Percentiles rank a stretch among this genome's conserved stretches.
Evolutionary conservation across 2,888 invertebrate genomes (phyloP).

Genomic region (Creontiades dilutus): DNA sequence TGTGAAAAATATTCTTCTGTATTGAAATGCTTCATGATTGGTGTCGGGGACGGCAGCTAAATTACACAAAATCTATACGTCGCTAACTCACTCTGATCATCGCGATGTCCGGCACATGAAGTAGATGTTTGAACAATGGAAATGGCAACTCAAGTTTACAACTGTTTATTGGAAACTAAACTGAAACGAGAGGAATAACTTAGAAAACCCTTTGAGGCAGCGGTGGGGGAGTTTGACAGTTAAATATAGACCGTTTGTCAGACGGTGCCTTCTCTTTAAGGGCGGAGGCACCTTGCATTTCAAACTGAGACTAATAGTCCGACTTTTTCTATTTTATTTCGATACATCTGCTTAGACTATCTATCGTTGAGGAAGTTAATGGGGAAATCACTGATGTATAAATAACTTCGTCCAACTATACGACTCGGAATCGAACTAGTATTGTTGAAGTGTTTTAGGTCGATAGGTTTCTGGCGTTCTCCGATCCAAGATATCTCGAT

Average conservation of each 20-base stretch:
- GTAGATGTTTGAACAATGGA: not conserved
- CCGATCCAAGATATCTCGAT: too few relatives aligned
- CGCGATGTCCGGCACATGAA: not conserved
- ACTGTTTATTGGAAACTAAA: conserved; percentile 33
- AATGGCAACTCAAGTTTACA: not conserved
- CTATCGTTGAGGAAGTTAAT: not conserved
- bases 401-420: too few relatives aligned
- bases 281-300: not conserved
- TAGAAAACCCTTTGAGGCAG: not conserved
- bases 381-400: not conserved
- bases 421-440: too few relatives aligned
- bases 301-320: not conserved
- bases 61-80: not conserved
- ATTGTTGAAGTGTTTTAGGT: too few relatives aligned
- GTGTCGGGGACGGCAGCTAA: too few relatives aligned
- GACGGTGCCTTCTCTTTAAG: conserved; percentile 6
- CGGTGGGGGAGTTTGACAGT: conserved; percentile 6
- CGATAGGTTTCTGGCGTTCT: too few relatives aligned
- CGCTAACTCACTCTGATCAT: conserved; percentile 7
- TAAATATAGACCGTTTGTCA: conserved; percentile 60
- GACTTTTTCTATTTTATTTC: not conserved
- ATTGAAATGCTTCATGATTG: too few relatives aligned
- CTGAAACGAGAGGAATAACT: not conserved
- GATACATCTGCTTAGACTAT: not conserved
- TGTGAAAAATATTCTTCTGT: too few relatives aligned